Conservation (phyloP, 2,888 invertebrate species). For the Drosophila maculinotata region DNA sequence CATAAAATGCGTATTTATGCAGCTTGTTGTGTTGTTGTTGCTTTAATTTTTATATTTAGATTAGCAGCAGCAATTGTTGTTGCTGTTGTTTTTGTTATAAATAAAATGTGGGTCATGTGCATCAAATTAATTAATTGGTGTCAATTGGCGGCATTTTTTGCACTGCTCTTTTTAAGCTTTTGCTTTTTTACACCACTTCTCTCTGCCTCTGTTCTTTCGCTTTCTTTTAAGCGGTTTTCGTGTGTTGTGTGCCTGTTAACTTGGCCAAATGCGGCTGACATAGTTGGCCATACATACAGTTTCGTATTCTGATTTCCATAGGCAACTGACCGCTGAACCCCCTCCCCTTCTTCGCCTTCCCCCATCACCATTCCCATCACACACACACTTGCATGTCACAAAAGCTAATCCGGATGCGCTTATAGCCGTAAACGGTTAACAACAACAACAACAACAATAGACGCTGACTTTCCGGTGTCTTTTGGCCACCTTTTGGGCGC, state of each 20-base stretch:
- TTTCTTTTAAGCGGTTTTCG: slow-evolving; percentile 41
- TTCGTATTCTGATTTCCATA: slow-evolving; percentile 46
- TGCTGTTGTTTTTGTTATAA: slow-evolving; percentile 53
- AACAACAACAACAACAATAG: slow-evolving; percentile 29
- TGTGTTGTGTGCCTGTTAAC: slow-evolving; percentile 38
- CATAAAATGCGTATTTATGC: slow-evolving; percentile 44
- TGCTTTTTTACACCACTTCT: slow-evolving; percentile 15
- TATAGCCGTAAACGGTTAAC: slow-evolving; percentile 67
- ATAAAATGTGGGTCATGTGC: slow-evolving; percentile 80
- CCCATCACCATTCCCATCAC: background rate
- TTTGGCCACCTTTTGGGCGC: slow-evolving; percentile 34
- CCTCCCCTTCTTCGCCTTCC: too few relatives aligned
- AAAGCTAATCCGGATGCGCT: slow-evolving; percentile 70
- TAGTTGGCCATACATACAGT: slow-evolving; percentile 28
- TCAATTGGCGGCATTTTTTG: slow-evolving; percentile 68
- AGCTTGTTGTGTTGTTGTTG: slow-evolving; percentile 29
- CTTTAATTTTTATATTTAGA: slow-evolving; percentile 38
- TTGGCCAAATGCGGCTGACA: slow-evolving; percentile 52
- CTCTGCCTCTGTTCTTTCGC: slow-evolving; percentile 21
- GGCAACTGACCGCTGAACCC: background rate
- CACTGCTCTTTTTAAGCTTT: slow-evolving; percentile 37
- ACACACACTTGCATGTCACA: slow-evolving; percentile 21
- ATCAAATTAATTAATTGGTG: slow-evolving; percentile 81
- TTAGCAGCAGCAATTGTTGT: slow-evolving; percentile 21
- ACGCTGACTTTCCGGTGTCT: slow-evolving; percentile 62